These are phyloP conservation scores for Oxyura jamaicensis DNA, from an alignment of 2,113 vertebrate species.

Conservation along the genomic window DNA sequence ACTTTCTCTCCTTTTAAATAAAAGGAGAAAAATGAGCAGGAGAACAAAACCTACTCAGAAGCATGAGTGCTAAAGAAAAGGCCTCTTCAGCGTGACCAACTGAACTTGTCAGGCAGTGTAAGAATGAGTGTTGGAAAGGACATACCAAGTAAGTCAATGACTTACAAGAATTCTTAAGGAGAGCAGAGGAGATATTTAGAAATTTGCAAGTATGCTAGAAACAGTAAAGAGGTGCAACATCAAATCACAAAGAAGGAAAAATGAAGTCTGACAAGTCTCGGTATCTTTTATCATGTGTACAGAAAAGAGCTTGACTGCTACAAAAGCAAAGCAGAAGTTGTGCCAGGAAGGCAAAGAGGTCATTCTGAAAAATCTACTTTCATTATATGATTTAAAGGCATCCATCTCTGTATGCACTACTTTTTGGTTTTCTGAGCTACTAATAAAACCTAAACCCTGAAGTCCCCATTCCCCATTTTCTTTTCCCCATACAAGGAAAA, in stretches of 20 bases:
- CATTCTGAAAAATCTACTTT: not conserved
- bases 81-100: not conserved
- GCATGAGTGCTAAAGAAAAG: not conserved
- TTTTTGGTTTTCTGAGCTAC: not conserved
- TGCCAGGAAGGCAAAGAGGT: not conserved
- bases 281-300: not conserved
- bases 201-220: not conserved
- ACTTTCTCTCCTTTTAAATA: not conserved
- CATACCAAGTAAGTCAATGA: not conserved
- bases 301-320: not conserved
- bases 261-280: not conserved
- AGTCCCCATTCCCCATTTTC: not conserved
- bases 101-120: not conserved
- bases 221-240: slow-evolving; percentile 1
- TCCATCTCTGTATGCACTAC: not conserved
- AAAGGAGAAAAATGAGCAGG: not conserved
- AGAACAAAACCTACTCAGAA: not conserved
- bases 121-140: not conserved
- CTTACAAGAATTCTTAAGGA: not conserved
- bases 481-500: not conserved
- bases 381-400: not conserved
- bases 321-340: slow-evolving; percentile 1
- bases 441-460: not conserved
- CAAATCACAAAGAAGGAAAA: not conserved
- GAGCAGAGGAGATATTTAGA: not conserved